phyloP scores from a whole-genome alignment of 2,888 invertebrate species.

The Rosalia funebris region DNA sequence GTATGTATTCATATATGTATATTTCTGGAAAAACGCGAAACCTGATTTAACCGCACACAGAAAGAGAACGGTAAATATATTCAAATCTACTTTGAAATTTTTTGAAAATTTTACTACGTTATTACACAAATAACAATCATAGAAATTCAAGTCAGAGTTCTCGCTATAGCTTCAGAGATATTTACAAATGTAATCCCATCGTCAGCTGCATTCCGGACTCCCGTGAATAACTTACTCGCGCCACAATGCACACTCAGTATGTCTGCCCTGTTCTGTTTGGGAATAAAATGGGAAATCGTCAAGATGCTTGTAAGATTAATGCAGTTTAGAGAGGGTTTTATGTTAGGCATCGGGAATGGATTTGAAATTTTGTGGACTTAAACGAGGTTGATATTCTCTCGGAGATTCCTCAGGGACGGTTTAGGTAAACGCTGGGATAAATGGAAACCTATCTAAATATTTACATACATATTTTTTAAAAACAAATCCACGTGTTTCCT shows the following conservation, averaged over 20 bases:
- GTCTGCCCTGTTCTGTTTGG: slow-evolving; percentile 23
- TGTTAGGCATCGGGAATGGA: slow-evolving; percentile 21
- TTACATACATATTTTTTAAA: not conserved
- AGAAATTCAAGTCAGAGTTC: slow-evolving; percentile 11
- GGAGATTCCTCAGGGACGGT: not conserved
- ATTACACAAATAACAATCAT: not conserved
- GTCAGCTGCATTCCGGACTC: slow-evolving; percentile 17
- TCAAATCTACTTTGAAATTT: not conserved
- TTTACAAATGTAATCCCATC: slow-evolving; percentile 20
- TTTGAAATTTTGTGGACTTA: slow-evolving; percentile 23
- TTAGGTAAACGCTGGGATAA: not conserved
- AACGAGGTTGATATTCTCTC: slow-evolving; percentile 1
- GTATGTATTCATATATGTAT: no score
- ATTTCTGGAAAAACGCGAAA: no score
- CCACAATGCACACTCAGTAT: slow-evolving; percentile 21
- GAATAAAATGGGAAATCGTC: slow-evolving; percentile 29
- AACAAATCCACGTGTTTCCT: not conserved
- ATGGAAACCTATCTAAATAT: not conserved
- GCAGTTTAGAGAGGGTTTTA: slow-evolving; percentile 27
- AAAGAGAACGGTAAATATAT: not conserved
- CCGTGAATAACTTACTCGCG: slow-evolving; percentile 19
- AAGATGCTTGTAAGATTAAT: slow-evolving; percentile 30
- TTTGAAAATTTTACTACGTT: not conserved
- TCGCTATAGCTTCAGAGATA: not conserved
- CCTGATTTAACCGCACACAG: no score